phyloP scores from a whole-genome alignment of 1,140 invertebrate genomes.

The Metopolophium dirhodum region DNA sequence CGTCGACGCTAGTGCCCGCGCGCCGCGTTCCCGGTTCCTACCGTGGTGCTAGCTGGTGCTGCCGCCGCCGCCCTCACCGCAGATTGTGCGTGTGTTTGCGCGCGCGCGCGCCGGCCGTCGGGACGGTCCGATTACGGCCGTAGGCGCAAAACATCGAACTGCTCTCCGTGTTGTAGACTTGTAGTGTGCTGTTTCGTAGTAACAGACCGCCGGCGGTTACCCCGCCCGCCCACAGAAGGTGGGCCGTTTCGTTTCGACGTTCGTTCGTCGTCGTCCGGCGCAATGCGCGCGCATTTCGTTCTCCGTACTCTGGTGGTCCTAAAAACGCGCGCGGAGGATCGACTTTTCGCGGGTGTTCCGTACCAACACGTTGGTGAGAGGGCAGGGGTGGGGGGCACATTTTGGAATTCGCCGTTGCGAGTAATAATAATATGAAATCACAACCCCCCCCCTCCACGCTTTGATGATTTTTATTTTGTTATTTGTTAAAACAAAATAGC shows the following conservation, averaged over 20 bases:
- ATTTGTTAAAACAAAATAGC: not conserved
- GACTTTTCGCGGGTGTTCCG: not conserved
- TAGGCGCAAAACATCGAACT: conserved; percentile 47
- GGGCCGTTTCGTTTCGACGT: not conserved
- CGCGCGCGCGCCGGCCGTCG: not conserved
- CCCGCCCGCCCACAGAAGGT: not conserved
- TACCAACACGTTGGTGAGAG: not conserved
- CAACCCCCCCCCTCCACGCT: no score
- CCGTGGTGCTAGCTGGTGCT: not conserved
- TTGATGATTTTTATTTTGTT: not conserved
- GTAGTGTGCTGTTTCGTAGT: not conserved
- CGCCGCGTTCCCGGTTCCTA: not conserved
- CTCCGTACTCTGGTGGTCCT: not conserved
- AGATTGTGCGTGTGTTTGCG: not conserved
- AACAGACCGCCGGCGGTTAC: not conserved
- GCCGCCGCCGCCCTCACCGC: not conserved
- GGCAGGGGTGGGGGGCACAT: not conserved
- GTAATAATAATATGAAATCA: not conserved
- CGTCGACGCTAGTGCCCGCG: conserved; percentile 34
- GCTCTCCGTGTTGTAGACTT: not conserved
- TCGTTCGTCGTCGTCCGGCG: not conserved
- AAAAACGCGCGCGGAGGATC: not conserved
- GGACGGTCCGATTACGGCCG: conserved; percentile 25
- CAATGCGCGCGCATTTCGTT: not conserved
- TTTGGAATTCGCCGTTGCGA: not conserved